Conservation (phyloP, 2,113 vertebrate species). For the Daubentonia madagascariensis region DNA sequence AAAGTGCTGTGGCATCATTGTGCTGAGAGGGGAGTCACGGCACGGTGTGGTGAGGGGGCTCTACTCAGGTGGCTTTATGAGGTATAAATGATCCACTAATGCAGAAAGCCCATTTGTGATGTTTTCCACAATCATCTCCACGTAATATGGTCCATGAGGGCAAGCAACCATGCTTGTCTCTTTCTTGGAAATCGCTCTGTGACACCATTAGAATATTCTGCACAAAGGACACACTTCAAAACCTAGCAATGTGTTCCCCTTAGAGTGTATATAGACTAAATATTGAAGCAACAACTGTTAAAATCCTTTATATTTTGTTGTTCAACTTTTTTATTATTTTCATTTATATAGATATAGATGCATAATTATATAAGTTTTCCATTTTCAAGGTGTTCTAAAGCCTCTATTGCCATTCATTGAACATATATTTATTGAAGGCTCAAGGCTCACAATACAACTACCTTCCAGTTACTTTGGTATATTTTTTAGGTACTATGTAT, state of each 20-base stretch:
- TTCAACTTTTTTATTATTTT: background rate
- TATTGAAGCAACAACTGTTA: background rate
- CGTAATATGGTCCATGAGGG: background rate
- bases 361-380: background rate
- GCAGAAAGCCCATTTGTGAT: background rate
- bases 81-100: background rate
- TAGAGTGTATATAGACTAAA: background rate
- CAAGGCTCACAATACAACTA: background rate
- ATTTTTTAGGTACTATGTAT: background rate
- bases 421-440: background rate
- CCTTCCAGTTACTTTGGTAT: background rate
- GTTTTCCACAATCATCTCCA: background rate
- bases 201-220: background rate
- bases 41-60: no score
- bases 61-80: background rate
- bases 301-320: background rate
- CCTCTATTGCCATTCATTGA: background rate
- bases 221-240: background rate
- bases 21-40: no score
- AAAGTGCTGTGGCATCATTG: background rate
- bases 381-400: background rate
- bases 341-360: background rate
- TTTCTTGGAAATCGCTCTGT: background rate
- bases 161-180: background rate
- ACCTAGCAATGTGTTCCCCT: background rate